phyloP scores from a whole-genome alignment of 2,888 invertebrate species.

The Craniophora ligustri region DNA sequence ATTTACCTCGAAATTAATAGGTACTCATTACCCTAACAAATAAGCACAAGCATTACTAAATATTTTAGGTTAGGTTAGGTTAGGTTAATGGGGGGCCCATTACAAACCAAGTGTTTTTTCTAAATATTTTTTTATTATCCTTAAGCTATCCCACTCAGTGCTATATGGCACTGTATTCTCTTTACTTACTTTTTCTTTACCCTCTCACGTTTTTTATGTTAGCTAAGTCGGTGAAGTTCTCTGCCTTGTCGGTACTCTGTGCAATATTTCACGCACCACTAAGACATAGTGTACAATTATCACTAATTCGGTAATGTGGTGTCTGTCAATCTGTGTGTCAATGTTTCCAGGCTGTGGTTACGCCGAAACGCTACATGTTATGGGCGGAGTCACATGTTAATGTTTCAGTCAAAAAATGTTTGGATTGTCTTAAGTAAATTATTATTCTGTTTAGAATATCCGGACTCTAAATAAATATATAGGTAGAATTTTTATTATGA shows the following conservation, averaged over 20 bases:
- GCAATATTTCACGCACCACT: conserved; percentile 61
- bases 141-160: too few relatives aligned
- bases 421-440: conserved; percentile 29
- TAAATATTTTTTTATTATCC: too few relatives aligned
- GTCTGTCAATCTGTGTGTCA: conserved; percentile 74
- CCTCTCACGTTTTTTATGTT: background rate
- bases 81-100: too few relatives aligned
- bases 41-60: too few relatives aligned
- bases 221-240: conserved; percentile 4
- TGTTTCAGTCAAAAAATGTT: conserved; percentile 39
- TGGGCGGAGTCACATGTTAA: conserved; percentile 56
- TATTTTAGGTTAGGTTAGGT: too few relatives aligned
- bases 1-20: too few relatives aligned
- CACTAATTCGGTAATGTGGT: conserved; percentile 69
- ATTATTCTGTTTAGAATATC: conserved; percentile 1
- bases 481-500: too few relatives aligned
- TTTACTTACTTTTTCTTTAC: too few relatives aligned
- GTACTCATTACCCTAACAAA: too few relatives aligned
- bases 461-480: too few relatives aligned
- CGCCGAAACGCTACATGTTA: conserved; percentile 57
- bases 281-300: conserved; percentile 67
- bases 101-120: too few relatives aligned
- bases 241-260: conserved; percentile 30
- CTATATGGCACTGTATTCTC: too few relatives aligned
- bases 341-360: conserved; percentile 63